Base-by-base conservation (phyloP, 2,888 invertebrate genomes). In the Cataglyphis rosenhaueri region DNA sequence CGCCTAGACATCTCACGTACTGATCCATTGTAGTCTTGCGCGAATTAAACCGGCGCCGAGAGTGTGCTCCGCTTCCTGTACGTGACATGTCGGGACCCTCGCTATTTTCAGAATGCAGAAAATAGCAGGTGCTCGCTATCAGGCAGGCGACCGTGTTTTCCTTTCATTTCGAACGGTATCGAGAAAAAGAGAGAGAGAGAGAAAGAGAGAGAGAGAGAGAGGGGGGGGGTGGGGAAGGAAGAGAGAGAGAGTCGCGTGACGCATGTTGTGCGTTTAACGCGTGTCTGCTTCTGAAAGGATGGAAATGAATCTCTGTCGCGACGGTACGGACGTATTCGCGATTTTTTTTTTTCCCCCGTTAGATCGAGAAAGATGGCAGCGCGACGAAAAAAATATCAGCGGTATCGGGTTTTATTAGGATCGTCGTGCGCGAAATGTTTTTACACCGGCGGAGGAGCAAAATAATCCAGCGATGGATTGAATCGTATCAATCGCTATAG, bases 81-180 rank as follows among this genome's bases (percentile, higher is more conserved):
- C 32, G 68, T 68, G 68, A 68, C 68, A 25, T 12, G 78, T n/a
- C 57, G 57, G 44, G 18, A 59, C 32, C 70, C 15, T 21, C 32
- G 57, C 25, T 59, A 70, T 79, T 79, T 68, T 68, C 59, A 59
- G 78, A 79, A 68, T 68, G 57, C 59, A 44, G 78, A 78, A 78
- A 78, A 68, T 68, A 68, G 18, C 21, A 21, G 32, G 29, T 66
- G 59, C 57, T 32, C 32, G 29, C 38, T 76, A 66, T 76, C 66
- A 29, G 41, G 12, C 57, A 35, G 59, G 9, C 38, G 12, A 9
- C 21, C 32, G 21, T 78, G 68, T 78, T 79, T 66, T 70, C 35
- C 70, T 70, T 70, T 68, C 68, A 44, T 59, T 68, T 59, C 15
- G 57, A 78, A 68, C 21, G 25, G 32, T 59, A 59, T 59, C 35